Evolutionary conservation across 1,140 invertebrate species (phyloP), one percentile per base, ranked within the genome.

Genomic region (Drosophila auraria): DNA sequence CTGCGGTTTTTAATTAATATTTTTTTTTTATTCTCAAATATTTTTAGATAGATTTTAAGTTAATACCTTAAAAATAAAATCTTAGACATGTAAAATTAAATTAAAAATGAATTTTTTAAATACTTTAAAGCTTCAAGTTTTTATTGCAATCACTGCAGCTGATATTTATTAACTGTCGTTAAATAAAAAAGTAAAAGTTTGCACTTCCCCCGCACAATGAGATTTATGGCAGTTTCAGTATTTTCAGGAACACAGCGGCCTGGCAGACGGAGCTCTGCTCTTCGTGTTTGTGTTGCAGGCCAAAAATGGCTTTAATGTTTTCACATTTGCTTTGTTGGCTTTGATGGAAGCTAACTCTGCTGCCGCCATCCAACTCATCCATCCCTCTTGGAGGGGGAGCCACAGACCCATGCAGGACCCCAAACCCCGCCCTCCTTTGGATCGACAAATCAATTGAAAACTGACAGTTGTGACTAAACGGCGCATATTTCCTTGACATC

Each of bases 391-490:
- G 20, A 0, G 20, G 20, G 20, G 20, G 17, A n/a, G 11, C 15
- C 50, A 9, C 20, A 1, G 15, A 11, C 23, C 20, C 25, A 45
- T 36, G 9, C n/a, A 54, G 51, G 14, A 6, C 40, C 44, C 49
- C 53, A n/a, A 7, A 14, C 20, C 53, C 56, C 25, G 14, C 23
- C 40, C 40, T n/a, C 42, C 23, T 61, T 65, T 73, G 84, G 50
- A 87, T 84, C 84, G 84, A 89, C 84, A 89, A 89, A 89, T 89
- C 84, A 89, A 89, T 89, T 89, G 84, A 89, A 90, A 89, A 90
- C 84, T 89, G 84, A 89, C 84, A 89, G 84, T 89, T 89, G 86
- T 89, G 84, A 89, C 84, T 89, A 89, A 89, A 89, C 82, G 86
- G 82, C 84, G 84, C 84, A 89, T 89, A 89, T 89, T 89, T 90